These are phyloP conservation scores for Prunella fulvescens DNA, from an alignment of 2,113 vertebrate genomes.

Conservation along the genomic window DNA sequence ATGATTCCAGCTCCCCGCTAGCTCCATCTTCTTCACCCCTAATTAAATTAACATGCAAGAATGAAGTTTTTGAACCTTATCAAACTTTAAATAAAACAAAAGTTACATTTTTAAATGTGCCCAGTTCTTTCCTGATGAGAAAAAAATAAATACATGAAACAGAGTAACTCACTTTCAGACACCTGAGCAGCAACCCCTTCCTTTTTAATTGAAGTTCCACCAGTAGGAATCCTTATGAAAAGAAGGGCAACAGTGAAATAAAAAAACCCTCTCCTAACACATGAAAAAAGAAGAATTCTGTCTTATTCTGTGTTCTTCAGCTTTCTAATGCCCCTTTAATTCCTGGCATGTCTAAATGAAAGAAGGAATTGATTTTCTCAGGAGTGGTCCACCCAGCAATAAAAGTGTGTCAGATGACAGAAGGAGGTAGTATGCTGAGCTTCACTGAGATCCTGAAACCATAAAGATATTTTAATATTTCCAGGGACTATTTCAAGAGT, in stretches of 20 bases:
- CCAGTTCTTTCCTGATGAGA: background rate
- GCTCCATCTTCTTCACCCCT: background rate
- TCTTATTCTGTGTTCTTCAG: background rate
- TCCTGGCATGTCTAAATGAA: conserved; percentile 24
- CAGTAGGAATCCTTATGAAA: background rate
- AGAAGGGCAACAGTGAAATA: background rate
- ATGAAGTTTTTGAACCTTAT: background rate
- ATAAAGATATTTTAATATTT: conserved; percentile 53
- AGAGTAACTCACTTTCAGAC: background rate
- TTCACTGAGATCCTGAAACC: conserved; percentile 4
- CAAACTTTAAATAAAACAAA: background rate
- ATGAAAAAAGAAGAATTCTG: background rate
- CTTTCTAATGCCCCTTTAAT: conserved; percentile 3
- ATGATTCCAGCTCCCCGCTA: background rate
- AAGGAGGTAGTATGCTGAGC: conserved; percentile 1
- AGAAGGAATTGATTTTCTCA: conserved; percentile 52
- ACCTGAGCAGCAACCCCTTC: background rate
- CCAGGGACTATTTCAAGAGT: conserved; percentile 55
- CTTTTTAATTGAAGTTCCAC: background rate
- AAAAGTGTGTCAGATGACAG: conserved; percentile 5
- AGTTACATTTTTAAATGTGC: background rate
- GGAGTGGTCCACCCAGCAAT: conserved; percentile 15
- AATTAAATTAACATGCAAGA: background rate
- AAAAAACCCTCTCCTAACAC: background rate
- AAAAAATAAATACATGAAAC: background rate